Evolutionary conservation across 1,140 invertebrate genomes (phyloP), one percentile per base, ranked within the genome.

Genomic region (Trissolcus basalis): DNA sequence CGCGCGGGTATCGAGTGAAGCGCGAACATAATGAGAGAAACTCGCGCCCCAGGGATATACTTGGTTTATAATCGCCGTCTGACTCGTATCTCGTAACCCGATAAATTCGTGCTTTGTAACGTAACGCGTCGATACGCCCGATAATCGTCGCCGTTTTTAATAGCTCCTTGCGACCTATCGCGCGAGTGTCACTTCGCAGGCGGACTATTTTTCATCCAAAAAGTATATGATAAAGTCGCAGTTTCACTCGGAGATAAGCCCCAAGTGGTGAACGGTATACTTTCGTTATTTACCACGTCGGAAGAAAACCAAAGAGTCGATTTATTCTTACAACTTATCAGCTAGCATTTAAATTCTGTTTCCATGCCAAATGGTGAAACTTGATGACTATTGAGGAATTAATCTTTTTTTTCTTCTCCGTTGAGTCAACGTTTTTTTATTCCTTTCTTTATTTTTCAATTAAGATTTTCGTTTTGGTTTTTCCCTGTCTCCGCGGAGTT

Each of bases 11-110:
- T 36, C 54, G 44, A 48, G 41, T 43, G 48, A 61, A 74, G 61
- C 19, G 63, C 56, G 12, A 56, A 67, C 58, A 53, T 64, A 72
- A 64, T 59, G 55, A 72, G 61, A 64, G 61, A 73, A 67, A 73
- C 50, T 55, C 32, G 58, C 58, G 43, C 51, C 45, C 43, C 11
- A 56, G 27, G 54, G 49, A 15, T 36, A 33, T 27, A 27, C 19
- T 27, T 27, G 6, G 19, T 60, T 53, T 61, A 55, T 61, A 43
- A 68, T 11, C 13, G 9, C 13, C 27, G 1, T 43, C 14, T 14
- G n/a, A 27, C 53, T 44, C 49, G 49, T 51, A 55, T 55, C 43
- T 55, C 41, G 50, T 55, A 64, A 48, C 53, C 12, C 15, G 51
- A 70, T 60, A 60, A 60, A 70, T 15, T 44, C 4, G 43, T 19